Conservation (phyloP, 2,888 invertebrate genomes). For the Pterostichus madidus region DNA sequence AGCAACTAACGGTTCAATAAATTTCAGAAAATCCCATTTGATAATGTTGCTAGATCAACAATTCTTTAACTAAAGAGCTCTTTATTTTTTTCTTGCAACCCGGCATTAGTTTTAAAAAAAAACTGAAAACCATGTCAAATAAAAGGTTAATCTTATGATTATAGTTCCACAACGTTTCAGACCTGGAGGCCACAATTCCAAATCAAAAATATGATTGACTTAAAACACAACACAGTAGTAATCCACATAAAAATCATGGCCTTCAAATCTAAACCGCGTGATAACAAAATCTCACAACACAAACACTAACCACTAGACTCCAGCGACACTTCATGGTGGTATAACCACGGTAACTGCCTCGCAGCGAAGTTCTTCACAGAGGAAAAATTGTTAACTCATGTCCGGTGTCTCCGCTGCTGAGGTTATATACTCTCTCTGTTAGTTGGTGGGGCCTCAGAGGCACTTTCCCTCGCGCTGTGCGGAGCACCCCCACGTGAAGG, state of each 20-base stretch:
- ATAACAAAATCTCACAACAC: constrained; percentile 18
- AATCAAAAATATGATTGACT: too few species aligned
- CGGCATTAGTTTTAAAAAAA: too few species aligned
- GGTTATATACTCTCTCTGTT: constrained; percentile 58
- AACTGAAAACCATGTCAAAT: too few species aligned
- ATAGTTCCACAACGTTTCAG: too few species aligned
- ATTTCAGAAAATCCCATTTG: too few species aligned
- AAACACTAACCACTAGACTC: constrained; percentile 81
- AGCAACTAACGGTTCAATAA: too few species aligned
- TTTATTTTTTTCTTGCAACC: too few species aligned
- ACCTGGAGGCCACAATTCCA: too few species aligned
- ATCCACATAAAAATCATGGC: not conserved
- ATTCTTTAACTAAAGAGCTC: too few species aligned
- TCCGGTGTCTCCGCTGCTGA: constrained; percentile 55
- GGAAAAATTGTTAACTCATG: constrained; percentile 74
- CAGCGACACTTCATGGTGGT: constrained; percentile 81
- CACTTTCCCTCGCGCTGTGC: constrained; percentile 49
- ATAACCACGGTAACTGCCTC: constrained; percentile 70
- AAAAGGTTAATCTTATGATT: too few species aligned
- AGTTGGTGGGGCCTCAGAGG: constrained; percentile 31
- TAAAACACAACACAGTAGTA: too few species aligned
- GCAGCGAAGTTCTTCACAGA: constrained; percentile 59
- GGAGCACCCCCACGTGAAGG: constrained; percentile 63
- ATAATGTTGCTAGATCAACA: too few species aligned
- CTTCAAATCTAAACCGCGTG: constrained; percentile 21